Evolutionary conservation across 2,113 vertebrate species (phyloP).

Genomic region (Colossoma macropomum): DNA sequence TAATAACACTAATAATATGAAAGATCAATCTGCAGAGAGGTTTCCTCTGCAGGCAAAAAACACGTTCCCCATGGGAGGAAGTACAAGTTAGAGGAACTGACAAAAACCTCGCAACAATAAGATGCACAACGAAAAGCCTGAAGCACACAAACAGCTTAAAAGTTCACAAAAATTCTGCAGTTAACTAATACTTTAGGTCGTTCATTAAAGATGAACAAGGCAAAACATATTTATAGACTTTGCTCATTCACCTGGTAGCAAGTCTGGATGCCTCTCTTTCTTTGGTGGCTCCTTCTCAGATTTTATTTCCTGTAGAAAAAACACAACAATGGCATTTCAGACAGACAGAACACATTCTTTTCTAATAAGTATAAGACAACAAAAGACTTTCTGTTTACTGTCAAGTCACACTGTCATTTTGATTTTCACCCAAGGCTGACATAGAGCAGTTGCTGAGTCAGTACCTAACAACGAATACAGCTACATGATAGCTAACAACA

Average conservation of each 20-base stretch:
- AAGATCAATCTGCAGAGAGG: not conserved
- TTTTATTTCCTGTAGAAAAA: slow-evolving; percentile 82
- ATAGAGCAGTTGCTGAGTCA: not conserved
- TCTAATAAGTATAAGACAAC: not conserved
- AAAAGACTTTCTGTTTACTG: not conserved
- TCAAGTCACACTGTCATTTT: not conserved
- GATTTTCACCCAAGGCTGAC: not conserved
- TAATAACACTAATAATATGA: not conserved
- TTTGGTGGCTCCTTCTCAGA: slow-evolving; percentile 78
- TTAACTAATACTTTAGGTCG: not conserved
- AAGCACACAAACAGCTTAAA: not conserved
- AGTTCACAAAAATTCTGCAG: not conserved
- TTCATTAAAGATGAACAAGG: not conserved
- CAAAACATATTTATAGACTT: not conserved
- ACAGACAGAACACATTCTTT: no score
- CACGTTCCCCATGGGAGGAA: slow-evolving; percentile 10
- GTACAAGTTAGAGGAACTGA: not conserved
- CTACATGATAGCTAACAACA: no score
- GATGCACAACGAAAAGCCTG: not conserved
- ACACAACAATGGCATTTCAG: not conserved
- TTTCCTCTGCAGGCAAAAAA: not conserved
- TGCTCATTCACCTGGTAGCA: slow-evolving; percentile 82
- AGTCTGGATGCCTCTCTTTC: slow-evolving; percentile 79
- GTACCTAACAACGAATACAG: not conserved
- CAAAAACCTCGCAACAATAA: not conserved